Conservation (phyloP, 2,113 vertebrate species). For the Lonchura striata region DNA sequence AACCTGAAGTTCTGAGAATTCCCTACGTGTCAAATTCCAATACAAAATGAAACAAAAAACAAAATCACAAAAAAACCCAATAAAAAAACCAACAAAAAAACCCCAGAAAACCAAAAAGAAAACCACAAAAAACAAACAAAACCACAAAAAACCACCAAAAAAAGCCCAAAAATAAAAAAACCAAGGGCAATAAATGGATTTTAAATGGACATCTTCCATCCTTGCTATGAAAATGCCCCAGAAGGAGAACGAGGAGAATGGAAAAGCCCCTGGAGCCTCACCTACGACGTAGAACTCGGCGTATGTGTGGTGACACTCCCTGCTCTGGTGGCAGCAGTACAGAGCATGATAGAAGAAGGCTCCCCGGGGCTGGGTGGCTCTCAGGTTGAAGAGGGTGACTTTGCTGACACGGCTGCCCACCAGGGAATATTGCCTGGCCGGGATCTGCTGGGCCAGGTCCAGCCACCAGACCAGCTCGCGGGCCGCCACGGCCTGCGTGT, state of each 20-base stretch:
- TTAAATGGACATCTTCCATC: no score
- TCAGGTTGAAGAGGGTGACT: conserved; percentile 75
- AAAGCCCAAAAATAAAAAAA: neutral
- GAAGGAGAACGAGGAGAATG: neutral
- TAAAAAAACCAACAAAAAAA: no score
- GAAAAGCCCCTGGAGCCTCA: conserved; percentile 24
- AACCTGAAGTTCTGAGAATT: neutral
- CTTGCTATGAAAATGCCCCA: neutral
- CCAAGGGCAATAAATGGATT: no score
- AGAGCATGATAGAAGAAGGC: conserved; percentile 77
- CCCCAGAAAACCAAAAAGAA: no score
- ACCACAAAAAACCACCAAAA: no score
- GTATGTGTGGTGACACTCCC: conserved; percentile 79
- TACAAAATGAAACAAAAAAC: neutral
- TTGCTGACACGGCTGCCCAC: conserved; percentile 62
- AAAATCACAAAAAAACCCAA: no score
- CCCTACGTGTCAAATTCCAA: neutral
- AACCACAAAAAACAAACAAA: no score
- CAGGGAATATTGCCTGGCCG: conserved; percentile 73
- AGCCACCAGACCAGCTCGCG: conserved; percentile 83
- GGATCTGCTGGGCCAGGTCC: conserved; percentile 77
- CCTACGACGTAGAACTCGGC: conserved; percentile 85
- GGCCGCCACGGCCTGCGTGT: neutral
- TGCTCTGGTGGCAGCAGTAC: conserved; percentile 77
- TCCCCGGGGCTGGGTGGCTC: conserved; percentile 75